Evolutionary conservation across 2,113 vertebrate genomes (phyloP), one percentile per base, ranked within the genome.

Genomic region (Prochilodus magdalenae): DNA sequence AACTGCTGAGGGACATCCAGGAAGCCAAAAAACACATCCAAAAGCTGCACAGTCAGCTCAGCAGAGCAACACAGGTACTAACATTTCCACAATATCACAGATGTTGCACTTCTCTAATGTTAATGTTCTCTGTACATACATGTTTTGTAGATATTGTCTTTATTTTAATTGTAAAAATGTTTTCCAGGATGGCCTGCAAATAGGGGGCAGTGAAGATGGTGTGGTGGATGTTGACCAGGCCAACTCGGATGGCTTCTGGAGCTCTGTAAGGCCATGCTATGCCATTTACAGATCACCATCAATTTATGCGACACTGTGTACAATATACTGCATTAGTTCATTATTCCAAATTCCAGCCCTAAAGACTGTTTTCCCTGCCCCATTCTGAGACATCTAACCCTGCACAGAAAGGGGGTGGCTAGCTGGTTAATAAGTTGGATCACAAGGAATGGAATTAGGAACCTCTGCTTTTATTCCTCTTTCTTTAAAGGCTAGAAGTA

Each of bases 11-110:
- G 93, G 96, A 98, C 88, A 96, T 96, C 91, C 96, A 96, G 89
- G 96, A 98, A 88, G 91, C 95, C n/a, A 96, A 96, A 92, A 98
- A 96, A 84, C 95, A 96, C 94, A 96, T 97, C 92, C 94, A 95
- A 83, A 96, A 97, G 90, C 94, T 97, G 89, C 96, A 96, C 74
- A 95, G 95, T 89, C 96, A 96, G 94, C 85, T 97, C 84, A 94
- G 92, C 90, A 98, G 95, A 93, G 94, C 95, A 91, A 94, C 92
- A 36, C 95, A 96, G 87, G 94, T 91, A 88, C 27, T 92, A 36
- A 29, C 57, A 66, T 81, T 24, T 6, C 55, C 49, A 51, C 66
- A 75, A 63, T 53, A 57, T 83, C 82, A 49, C 51, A 11, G 22
- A 51, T 53, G 73, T 29, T 49, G 47, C 57, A 74, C 81, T 66